Percentiles rank a stretch among this genome's conserved stretches.
Conservation (phyloP, 2,113 vertebrate genomes). For the Hippolais icterina region DNA sequence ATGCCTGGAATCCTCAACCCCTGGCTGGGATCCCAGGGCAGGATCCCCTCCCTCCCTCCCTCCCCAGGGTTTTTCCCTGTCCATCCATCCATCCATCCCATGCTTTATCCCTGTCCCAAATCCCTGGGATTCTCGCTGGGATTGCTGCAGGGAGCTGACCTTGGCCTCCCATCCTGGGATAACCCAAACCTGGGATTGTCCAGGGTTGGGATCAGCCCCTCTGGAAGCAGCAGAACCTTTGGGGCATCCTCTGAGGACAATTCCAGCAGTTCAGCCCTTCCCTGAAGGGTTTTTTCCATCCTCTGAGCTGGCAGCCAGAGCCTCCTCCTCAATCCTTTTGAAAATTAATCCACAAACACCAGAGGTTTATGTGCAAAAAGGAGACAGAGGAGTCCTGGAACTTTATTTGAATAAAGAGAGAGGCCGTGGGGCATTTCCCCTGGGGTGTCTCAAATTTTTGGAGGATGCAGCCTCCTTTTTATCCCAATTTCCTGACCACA, state of each 20-base stretch:
- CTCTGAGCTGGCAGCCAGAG: not conserved
- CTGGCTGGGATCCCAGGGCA: not conserved
- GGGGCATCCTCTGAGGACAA: not conserved
- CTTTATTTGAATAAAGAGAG: too few species aligned
- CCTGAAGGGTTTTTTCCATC: not conserved
- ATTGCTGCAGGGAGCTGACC: not conserved
- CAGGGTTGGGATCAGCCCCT: not conserved
- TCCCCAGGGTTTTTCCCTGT: not conserved
- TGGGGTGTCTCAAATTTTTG: too few species aligned
- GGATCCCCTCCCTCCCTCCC: not conserved
- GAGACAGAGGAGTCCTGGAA: too few species aligned
- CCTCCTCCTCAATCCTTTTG: not conserved
- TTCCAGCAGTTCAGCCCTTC: not conserved
- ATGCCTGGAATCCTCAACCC: not conserved
- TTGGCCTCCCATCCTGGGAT: not conserved
- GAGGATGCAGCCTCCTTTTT: too few species aligned
- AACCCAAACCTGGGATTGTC: not conserved
- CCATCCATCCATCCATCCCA: not conserved
- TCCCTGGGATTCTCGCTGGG: not conserved
- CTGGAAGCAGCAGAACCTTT: not conserved
- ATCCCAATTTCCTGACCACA: too few species aligned
- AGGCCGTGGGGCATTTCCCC: too few species aligned
- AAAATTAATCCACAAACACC: too few species aligned
- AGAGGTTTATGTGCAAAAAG: too few species aligned
- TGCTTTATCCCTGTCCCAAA: rapidly evolving